Conservation (phyloP, 2,797 vertebrate genomes). For the Centropyge bicolor region DNA sequence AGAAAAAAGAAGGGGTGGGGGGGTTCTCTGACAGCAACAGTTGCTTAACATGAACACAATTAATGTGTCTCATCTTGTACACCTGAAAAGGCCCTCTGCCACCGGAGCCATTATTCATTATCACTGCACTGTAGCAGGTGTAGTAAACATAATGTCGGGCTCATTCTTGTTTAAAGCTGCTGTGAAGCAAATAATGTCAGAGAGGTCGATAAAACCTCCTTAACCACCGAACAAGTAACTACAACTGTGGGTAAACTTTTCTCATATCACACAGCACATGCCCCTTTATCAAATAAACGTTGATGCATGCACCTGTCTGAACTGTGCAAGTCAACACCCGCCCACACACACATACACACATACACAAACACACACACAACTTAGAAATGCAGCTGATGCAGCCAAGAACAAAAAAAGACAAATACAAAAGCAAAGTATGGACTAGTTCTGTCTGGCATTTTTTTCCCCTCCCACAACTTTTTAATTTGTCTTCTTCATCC, state of each 20-base stretch:
- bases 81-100: constrained; percentile 8
- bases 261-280: constrained; percentile 25
- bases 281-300: constrained; percentile 40
- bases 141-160: constrained; percentile 12
- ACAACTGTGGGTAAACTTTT: constrained; percentile 37
- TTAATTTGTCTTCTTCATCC: constrained; percentile 56
- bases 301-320: constrained; percentile 30
- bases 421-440: constrained; percentile 6
- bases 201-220: constrained; percentile 35
- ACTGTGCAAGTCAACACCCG: constrained; percentile 4
- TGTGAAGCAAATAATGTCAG: constrained; percentile 15
- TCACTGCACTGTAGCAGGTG: constrained; percentile 3
- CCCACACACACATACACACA: neutral
- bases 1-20: constrained; percentile 1
- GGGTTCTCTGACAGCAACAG: constrained; percentile 25
- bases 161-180: constrained; percentile 13
- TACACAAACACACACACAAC: neutral
- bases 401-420: neutral
- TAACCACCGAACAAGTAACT: constrained; percentile 53
- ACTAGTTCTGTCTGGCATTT: constrained; percentile 5
- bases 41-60: constrained; percentile 18
- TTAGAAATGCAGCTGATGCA: constrained; percentile 8
- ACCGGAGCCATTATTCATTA: constrained; percentile 38
- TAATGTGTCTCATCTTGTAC: constrained; percentile 43
- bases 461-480: constrained; percentile 22